These are phyloP conservation scores for Pterois miles DNA, from an alignment of 2,797 vertebrate genomes.

Conservation along the genomic window DNA sequence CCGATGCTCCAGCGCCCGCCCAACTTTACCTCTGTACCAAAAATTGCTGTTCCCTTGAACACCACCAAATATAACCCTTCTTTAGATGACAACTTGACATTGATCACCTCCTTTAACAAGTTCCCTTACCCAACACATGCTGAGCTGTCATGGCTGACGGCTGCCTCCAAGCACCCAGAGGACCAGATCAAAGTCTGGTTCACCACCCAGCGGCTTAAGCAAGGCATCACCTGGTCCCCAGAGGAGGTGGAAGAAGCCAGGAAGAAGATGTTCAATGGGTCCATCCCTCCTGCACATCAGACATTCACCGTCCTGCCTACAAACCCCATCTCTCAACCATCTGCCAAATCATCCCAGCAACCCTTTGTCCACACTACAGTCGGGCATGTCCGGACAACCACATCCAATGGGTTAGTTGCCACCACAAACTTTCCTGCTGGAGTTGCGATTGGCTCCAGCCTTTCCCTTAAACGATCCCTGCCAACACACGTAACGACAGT, in stretches of 20 bases:
- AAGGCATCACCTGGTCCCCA: slow-evolving; percentile 98
- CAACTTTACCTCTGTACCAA: slow-evolving; percentile 93
- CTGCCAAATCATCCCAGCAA: slow-evolving; percentile 85
- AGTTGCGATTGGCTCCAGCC: slow-evolving; percentile 2
- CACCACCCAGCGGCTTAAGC: slow-evolving; percentile 94
- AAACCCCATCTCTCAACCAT: slow-evolving; percentile 76
- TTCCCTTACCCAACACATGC: slow-evolving; percentile 97
- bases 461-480: slow-evolving; percentile 85
- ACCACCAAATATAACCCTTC: slow-evolving; percentile 95
- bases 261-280: slow-evolving; percentile 99
- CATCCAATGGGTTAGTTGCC: slow-evolving; percentile 84
- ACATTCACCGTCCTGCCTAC: slow-evolving; percentile 88
- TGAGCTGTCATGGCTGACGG: slow-evolving; percentile 94
- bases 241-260: slow-evolving; percentile 99
- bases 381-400: slow-evolving; percentile 84
- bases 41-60: slow-evolving; percentile 95
- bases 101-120: slow-evolving; percentile 95
- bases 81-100: slow-evolving; percentile 91
- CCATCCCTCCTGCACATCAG: slow-evolving; percentile 90
- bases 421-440: slow-evolving; percentile 11
- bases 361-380: slow-evolving; percentile 88
- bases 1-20: slow-evolving; percentile 95
- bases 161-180: slow-evolving; percentile 94
- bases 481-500: slow-evolving; percentile 68
- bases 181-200: slow-evolving; percentile 98